Percentiles rank a stretch among this genome's conserved stretches.
Evolutionary conservation across 1,140 invertebrate species (phyloP).

Genomic region (Cepaea nemoralis): DNA sequence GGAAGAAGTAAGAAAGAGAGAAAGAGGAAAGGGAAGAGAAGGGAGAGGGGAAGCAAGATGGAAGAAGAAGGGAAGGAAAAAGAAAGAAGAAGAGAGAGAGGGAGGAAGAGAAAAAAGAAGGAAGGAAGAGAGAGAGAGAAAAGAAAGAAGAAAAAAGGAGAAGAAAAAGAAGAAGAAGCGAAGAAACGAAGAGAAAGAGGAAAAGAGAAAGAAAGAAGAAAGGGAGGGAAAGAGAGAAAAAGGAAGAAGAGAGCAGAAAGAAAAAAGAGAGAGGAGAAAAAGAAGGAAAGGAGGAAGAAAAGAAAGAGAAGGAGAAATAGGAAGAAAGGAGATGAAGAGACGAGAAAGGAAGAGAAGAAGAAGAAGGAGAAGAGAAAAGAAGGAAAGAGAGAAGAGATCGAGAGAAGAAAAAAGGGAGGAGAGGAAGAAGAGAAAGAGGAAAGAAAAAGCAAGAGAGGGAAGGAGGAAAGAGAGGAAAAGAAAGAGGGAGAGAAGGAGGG

Average conservation of each 20-base stretch:
- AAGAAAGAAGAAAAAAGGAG: neutral
- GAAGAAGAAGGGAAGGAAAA: too few species aligned
- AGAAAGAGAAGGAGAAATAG: neutral
- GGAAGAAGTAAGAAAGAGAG: too few species aligned
- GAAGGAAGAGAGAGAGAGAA: neutral
- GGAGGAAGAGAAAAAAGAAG: too few species aligned
- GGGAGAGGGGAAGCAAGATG: too few species aligned
- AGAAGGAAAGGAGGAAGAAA: neutral
- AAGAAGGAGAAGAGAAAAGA: neutral
- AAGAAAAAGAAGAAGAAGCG: neutral
- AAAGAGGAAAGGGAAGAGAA: too few species aligned
- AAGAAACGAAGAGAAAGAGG: neutral
- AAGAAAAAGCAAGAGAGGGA: neutral
- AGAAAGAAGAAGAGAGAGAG: too few species aligned
- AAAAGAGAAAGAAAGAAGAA: constrained; percentile 1
- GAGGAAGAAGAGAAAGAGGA: neutral
- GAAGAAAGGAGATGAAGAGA: neutral
- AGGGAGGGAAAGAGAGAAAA: neutral
- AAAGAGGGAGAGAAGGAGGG: neutral
- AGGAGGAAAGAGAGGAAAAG: neutral
- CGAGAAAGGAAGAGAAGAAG: neutral
- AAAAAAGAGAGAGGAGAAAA: neutral
- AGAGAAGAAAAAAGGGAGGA: neutral
- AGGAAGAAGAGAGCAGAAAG: neutral
- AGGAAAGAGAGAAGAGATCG: neutral